These are phyloP conservation scores for Poeciliopsis gracilis DNA, from an alignment of 2,797 vertebrate genomes.

Conservation along the genomic window DNA sequence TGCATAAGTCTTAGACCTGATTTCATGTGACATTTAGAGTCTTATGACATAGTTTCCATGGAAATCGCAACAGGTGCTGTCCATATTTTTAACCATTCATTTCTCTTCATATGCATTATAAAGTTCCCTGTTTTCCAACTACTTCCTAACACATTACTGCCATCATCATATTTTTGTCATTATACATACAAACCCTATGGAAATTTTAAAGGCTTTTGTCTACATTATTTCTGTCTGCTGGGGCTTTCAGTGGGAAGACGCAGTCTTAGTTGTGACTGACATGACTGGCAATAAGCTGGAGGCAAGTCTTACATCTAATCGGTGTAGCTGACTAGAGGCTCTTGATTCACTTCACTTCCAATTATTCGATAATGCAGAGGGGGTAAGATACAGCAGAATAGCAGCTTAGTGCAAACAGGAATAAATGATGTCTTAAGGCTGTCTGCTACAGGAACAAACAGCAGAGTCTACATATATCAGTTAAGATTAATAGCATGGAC, in stretches of 20 bases:
- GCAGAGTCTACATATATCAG: neutral
- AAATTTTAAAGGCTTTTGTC: constrained; percentile 6
- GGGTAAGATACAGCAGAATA: constrained; percentile 4
- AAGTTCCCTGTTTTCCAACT: too few relatives aligned
- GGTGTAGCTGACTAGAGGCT: constrained; percentile 32
- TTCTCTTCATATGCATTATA: too few relatives aligned
- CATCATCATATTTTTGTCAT: neutral
- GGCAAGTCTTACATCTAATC: constrained; percentile 47
- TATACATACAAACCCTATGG: neutral
- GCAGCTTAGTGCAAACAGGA: constrained; percentile 8
- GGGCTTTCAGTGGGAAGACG: constrained; percentile 18
- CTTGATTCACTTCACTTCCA: constrained; percentile 36
- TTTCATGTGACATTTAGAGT: too few relatives aligned
- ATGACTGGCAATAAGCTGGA: constrained; percentile 34
- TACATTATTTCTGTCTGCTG: constrained; percentile 30
- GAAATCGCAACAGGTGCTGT: too few relatives aligned
- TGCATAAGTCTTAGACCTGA: too few relatives aligned
- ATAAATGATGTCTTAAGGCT: constrained; percentile 16
- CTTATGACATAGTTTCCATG: too few relatives aligned
- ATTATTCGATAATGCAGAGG: constrained; percentile 39
- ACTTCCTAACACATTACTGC: too few relatives aligned
- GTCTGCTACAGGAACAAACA: constrained; percentile 19
- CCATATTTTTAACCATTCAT: too few relatives aligned
- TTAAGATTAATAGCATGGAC: neutral
- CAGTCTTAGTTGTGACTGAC: constrained; percentile 40